Evolutionary conservation across 2,113 vertebrate species (phyloP).

Genomic region (Pseudopipra pipra): DNA sequence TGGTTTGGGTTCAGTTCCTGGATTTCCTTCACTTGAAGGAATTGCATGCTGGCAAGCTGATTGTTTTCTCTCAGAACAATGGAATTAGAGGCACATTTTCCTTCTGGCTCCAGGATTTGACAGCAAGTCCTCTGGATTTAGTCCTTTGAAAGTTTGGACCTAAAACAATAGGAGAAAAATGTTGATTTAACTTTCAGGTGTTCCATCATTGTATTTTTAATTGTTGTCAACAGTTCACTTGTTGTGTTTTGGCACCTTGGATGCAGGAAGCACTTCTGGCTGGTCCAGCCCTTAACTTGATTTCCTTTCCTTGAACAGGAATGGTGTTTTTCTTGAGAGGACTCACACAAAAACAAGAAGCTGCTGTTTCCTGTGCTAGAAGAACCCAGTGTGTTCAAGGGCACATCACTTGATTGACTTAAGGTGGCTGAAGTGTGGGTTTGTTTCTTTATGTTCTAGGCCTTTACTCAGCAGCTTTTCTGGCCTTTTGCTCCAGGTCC

Average conservation of each 20-base stretch:
- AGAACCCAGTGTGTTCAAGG: not conserved
- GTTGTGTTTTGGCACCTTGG: slow-evolving; percentile 31
- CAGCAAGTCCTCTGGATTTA: not conserved
- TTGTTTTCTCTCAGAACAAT: not conserved
- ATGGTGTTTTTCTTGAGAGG: not conserved
- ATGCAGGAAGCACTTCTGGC: not conserved
- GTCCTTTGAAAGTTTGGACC: not conserved
- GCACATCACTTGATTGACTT: not conserved
- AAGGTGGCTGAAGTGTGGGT: not conserved
- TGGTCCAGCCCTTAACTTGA: not conserved
- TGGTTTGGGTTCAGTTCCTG: slow-evolving; percentile 30
- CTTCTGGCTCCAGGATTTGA: slow-evolving; percentile 49
- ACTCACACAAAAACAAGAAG: not conserved
- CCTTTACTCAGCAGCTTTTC: not conserved
- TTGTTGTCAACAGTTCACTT: not conserved
- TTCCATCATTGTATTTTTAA: slow-evolving; percentile 3
- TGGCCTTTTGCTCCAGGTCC: not conserved
- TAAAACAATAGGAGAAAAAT: not conserved
- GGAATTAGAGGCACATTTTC: not conserved
- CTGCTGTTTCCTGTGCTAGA: not conserved
- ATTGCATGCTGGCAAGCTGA: slow-evolving; percentile 1
- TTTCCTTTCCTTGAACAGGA: slow-evolving; percentile 19
- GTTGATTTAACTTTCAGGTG: slow-evolving; percentile 26
- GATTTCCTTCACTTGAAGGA: slow-evolving; percentile 37
- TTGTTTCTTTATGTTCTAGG: not conserved